These are phyloP conservation scores for Amphiprion percula DNA, from an alignment of 2,113 vertebrate species.

Conservation along the genomic window DNA sequence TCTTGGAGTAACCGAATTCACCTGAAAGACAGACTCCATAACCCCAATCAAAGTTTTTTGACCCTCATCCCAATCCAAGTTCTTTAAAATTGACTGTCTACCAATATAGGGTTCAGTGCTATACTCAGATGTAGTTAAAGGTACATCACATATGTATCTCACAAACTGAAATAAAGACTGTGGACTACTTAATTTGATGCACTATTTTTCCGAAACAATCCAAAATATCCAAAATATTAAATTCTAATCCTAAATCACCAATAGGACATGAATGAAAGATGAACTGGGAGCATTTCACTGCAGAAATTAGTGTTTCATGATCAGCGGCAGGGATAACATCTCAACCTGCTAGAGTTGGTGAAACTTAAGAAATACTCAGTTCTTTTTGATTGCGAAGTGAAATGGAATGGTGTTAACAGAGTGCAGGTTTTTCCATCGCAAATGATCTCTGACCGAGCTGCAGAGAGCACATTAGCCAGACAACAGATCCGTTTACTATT, in stretches of 20 bases:
- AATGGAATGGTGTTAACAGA: not conserved
- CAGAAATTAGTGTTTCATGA: not conserved
- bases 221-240: not conserved
- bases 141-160: not conserved
- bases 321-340: not conserved
- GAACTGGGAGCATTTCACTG: not conserved
- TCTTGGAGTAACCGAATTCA: not conserved
- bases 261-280: not conserved
- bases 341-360: not conserved
- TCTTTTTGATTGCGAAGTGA: not conserved
- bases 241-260: not conserved
- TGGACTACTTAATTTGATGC: no score
- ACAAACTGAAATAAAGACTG: no score
- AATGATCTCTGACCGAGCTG: slow-evolving; percentile 1
- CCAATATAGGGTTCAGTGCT: not conserved
- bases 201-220: no score
- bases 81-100: not conserved
- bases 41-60: not conserved
- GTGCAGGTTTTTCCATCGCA: slow-evolving; percentile 2
- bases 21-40: not conserved
- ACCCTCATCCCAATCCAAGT: no score
- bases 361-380: not conserved
- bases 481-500: not conserved
- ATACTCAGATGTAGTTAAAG: not conserved
- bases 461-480: slow-evolving; percentile 12